phyloP scores from a whole-genome alignment of 2,113 vertebrate species.

The Corythaeola cristata region DNA sequence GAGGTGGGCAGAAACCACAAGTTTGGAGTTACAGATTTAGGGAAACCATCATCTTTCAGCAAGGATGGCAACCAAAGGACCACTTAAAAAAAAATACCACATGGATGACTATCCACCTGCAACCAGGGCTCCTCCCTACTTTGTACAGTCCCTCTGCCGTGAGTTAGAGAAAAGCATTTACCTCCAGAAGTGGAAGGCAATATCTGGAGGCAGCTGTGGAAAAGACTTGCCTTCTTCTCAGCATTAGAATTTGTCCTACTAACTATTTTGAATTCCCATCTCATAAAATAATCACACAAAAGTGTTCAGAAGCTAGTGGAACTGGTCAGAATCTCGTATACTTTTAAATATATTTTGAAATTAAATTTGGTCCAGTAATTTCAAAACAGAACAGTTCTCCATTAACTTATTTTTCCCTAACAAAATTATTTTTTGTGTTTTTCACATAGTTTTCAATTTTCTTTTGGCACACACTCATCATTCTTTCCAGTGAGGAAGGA shows the following conservation, averaged over 20 bases:
- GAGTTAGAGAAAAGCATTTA: neutral
- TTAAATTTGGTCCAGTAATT: neutral
- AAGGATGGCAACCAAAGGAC: neutral
- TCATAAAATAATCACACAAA: neutral
- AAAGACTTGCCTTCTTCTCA: neutral
- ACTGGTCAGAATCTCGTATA: neutral
- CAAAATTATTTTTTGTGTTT: conserved; percentile 6
- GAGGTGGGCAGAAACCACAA: neutral
- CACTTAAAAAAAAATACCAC: neutral
- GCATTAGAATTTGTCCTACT: neutral
- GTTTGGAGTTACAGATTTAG: neutral
- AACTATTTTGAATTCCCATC: neutral
- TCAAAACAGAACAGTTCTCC: conserved; percentile 15
- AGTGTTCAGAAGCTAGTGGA: neutral
- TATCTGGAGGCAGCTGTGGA: neutral
- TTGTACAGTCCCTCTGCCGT: neutral
- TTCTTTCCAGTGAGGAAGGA: conserved; percentile 32
- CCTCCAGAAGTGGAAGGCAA: neutral
- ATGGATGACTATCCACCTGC: neutral
- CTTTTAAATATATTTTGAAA: neutral
- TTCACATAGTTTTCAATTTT: conserved; percentile 33
- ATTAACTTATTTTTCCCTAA: conserved; percentile 32
- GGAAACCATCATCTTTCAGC: neutral
- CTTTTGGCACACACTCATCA: conserved; percentile 5
- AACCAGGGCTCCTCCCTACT: neutral